These are phyloP conservation scores for Regulus satrapa DNA, from an alignment of 2,113 vertebrate species.

Conservation along the genomic window DNA sequence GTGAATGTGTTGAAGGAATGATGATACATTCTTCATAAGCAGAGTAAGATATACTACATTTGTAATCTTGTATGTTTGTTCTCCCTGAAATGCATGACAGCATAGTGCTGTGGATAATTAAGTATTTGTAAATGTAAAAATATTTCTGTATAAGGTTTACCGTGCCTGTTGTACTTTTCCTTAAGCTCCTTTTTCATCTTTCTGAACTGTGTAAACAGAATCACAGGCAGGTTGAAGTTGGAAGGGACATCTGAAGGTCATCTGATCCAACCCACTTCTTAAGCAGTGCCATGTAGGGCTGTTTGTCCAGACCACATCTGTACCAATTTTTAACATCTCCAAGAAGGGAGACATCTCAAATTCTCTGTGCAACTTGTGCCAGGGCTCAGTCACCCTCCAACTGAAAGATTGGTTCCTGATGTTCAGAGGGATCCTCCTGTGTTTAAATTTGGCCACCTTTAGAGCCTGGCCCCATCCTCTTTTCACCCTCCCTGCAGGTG, in stretches of 20 bases:
- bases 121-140: background rate
- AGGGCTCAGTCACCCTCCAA: background rate
- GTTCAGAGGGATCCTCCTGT: background rate
- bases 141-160: background rate
- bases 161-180: background rate
- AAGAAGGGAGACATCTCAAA: background rate
- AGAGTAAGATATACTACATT: background rate
- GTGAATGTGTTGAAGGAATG: background rate
- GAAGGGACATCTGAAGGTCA: background rate
- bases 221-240: background rate
- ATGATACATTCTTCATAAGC: background rate
- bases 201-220: background rate
- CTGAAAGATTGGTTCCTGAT: background rate
- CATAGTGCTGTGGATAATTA: background rate
- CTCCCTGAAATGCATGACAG: background rate
- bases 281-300: background rate
- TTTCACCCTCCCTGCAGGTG: background rate
- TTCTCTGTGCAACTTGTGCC: background rate
- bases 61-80: background rate
- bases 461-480: background rate
- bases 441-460: background rate
- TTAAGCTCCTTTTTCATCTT: background rate
- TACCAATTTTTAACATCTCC: background rate
- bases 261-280: accelerated
- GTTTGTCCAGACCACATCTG: background rate